phyloP scores from a whole-genome alignment of 2,888 invertebrate species.

The Hetaerina titia region DNA sequence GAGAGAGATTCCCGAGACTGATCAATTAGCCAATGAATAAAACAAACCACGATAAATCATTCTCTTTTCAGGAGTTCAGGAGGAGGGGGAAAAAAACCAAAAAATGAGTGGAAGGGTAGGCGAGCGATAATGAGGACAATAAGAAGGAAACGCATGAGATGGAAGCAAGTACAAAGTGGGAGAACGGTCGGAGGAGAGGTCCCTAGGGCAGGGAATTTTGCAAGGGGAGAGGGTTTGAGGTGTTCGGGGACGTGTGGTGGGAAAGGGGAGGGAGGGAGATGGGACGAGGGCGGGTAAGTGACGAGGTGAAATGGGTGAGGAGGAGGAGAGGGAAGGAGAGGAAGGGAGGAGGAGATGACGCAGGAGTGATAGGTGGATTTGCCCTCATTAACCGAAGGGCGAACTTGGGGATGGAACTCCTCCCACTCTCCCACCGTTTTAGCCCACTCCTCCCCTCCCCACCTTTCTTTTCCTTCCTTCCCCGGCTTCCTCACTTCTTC shows the following conservation, averaged over 20 bases:
- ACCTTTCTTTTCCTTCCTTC: neutral
- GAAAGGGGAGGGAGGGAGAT: neutral
- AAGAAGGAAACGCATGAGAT: constrained; percentile 38
- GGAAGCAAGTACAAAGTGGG: neutral
- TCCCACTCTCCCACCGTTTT: neutral
- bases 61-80: neutral
- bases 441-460: neutral
- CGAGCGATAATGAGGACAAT: constrained; percentile 35
- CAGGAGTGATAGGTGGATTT: constrained; percentile 50
- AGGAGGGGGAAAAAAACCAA: neutral
- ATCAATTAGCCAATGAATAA: constrained; percentile 39
- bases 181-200: neutral
- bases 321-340: neutral
- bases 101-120: neutral
- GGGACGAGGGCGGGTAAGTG: neutral
- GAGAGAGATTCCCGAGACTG: constrained; percentile 12
- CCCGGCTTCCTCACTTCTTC: neutral
- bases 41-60: constrained; percentile 26
- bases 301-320: neutral
- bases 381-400: constrained; percentile 61
- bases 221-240: no score
- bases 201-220: no score
- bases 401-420: neutral
- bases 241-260: no score
- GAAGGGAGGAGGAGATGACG: constrained; percentile 38